Evolutionary conservation across 2,113 vertebrate species (phyloP), one percentile per base, ranked within the genome.

Genomic region (Pseudopipra pipra): DNA sequence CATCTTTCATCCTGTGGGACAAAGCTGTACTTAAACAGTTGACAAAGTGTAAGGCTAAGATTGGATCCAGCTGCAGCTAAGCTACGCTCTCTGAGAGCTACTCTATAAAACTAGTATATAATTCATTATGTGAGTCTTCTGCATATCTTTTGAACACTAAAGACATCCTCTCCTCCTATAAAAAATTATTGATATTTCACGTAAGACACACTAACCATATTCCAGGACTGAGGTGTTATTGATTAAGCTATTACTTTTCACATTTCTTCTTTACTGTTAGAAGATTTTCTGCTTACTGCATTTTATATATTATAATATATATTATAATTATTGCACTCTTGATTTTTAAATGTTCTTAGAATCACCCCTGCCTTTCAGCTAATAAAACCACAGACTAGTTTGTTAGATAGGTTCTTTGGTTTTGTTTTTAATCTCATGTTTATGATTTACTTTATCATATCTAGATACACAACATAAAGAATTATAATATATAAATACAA

Each of bases 231-330:
- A 95, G 93, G 41, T 83, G 56, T 47, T 97, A 97, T 98, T 94
- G 97, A 98, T 98, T 98, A 96, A 97, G 80, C 52, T 84, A 96
- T 97, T 97, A 92, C 54, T 93, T 97, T 97, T 83, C 81, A 79
- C 87, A 86, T 97, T 97, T 96, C 89, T 97, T 94, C 96, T 94
- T 97, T 95, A 87, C 67, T 43, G 22, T 61, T 92, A 84, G 83
- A 95, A 93, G 77, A 94, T 94, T 91, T 97, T 93, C 95, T 90
- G 87, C 54, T 81, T 59, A 39, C 56, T 89, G 84, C 27, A 30
- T 96, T 97, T 97, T 97, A 78, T 41, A 41, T 41, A 41, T 41
- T 41, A 41, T 41, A 41, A 41, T 41, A 41, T 41, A 41, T 41
- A 41, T 41, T 41, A 41, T 90, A 94, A 96, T 96, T 93, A 97